Evolutionary conservation across 2,888 invertebrate species (phyloP).

Genomic region (Nycteola revayana): DNA sequence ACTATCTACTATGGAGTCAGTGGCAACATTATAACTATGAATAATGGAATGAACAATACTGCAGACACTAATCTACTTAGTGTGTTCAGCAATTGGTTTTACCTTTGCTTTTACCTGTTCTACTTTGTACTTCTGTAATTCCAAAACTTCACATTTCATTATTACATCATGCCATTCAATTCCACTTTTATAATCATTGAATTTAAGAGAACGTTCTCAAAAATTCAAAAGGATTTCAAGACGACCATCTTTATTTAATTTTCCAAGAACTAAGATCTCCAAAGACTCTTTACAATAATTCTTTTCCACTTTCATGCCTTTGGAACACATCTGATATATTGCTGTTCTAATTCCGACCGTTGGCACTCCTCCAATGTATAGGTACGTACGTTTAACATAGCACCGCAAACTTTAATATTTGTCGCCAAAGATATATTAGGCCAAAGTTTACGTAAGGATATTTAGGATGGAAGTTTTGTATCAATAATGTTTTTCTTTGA

Average conservation of each 20-base stretch:
- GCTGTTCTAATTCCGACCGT: conserved; percentile 53
- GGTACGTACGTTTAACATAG: conserved; percentile 33
- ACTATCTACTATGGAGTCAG: too few relatives aligned
- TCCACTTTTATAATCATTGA: too few relatives aligned
- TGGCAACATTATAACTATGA: too few relatives aligned
- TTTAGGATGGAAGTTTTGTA: conserved; percentile 20
- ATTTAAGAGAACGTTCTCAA: too few relatives aligned
- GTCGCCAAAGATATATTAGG: conserved; percentile 48
- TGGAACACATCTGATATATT: conserved; percentile 57
- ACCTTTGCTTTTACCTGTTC: too few relatives aligned
- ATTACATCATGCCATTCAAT: too few relatives aligned
- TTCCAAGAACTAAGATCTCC: conserved; percentile 8
- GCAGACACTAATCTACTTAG: too few relatives aligned
- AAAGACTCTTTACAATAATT: conserved; percentile 34
- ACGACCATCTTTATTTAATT: conserved; percentile 2
- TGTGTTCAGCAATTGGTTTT: too few relatives aligned
- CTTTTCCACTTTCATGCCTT: conserved; percentile 46
- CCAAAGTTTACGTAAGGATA: conserved; percentile 38
- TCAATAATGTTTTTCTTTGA: not conserved
- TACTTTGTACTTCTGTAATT: too few relatives aligned
- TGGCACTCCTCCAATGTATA: conserved; percentile 43
- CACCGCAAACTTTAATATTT: conserved; percentile 53
- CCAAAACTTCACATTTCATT: too few relatives aligned
- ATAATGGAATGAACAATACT: too few relatives aligned
- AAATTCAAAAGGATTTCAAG: not conserved